Evolutionary conservation across 2,797 vertebrate species (phyloP), one percentile per base, ranked within the genome.

Genomic region (Lagodon rhomboides): DNA sequence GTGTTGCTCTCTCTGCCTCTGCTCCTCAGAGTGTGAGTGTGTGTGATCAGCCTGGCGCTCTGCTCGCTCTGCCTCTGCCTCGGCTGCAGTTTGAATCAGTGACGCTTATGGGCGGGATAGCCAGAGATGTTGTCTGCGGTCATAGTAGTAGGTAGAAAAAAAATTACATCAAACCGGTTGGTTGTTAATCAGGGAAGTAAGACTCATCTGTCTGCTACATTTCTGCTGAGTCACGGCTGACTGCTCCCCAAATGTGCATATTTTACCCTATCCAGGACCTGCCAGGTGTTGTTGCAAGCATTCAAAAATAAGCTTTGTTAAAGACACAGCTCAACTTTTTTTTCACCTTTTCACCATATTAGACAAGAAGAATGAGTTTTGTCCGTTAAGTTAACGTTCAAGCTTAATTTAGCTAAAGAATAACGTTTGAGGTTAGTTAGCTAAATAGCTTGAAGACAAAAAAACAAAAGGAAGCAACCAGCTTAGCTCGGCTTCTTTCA

Each of bases 101-200:
- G 95, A 95, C 93, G 94, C 87, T 75, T 56, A 72, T 90, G 94
- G 94, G 95, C 93, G 95, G 94, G 92, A 77, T 85, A 65, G 68
- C 8, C 2, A 20, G 20, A 22, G 82, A 60, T 16, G 53, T 70
- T 22, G 85, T 61, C 79, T 81, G 82, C 53, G 54, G 75, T 79
- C 65, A 46, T 49, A 65, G 61, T 60, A 69, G 75, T 68, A 77
- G 51, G 61, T 64, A 47, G 43, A n/a, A 0, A 0, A 18, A 10
- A 10, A 38, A 34, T 34, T 54, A 68, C 71, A 68, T 30, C 18
- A 12, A 18, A 43, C 55, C 34, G 44, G 60, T 22, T 30, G 44
- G 60, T 22, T 30, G 58, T 44, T 47, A 38, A 49, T 2, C 44
- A n/a, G 25, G 75, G 18, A 25, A 53, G n/a, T 27, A 27, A 27